Percentiles rank a stretch among this genome's conserved stretches.
Conservation (phyloP, 2,113 vertebrate genomes). For the Corythaeola cristata region DNA sequence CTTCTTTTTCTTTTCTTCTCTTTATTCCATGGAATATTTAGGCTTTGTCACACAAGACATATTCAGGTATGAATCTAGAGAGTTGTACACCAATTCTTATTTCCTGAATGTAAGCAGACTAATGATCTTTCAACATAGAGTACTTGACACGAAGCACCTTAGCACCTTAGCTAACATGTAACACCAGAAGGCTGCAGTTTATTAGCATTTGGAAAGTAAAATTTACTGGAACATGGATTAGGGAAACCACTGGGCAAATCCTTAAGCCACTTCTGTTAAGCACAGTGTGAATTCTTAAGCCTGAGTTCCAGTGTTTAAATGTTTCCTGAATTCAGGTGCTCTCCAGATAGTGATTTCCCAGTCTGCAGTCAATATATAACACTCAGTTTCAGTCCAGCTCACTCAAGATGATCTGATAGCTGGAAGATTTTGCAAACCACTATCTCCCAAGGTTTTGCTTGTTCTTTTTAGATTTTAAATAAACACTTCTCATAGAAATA, state of each 20-base stretch:
- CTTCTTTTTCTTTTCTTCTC: neutral
- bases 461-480: neutral
- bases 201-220: neutral
- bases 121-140: neutral
- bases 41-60: neutral
- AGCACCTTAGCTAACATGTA: neutral
- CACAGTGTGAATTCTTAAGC: neutral
- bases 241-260: neutral
- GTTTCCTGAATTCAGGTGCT: neutral
- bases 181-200: neutral
- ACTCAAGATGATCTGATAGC: neutral
- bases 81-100: neutral
- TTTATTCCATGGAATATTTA: neutral
- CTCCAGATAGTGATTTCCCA: neutral
- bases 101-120: neutral
- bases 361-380: neutral
- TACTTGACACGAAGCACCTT: neutral
- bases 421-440: neutral
- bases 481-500: neutral
- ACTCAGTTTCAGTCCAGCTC: neutral
- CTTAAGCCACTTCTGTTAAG: neutral
- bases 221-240: neutral
- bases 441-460: neutral
- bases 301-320: neutral
- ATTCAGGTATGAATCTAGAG: neutral